Evolutionary conservation across 1,140 invertebrate genomes (phyloP).

Genomic region (Drosophila virilis): DNA sequence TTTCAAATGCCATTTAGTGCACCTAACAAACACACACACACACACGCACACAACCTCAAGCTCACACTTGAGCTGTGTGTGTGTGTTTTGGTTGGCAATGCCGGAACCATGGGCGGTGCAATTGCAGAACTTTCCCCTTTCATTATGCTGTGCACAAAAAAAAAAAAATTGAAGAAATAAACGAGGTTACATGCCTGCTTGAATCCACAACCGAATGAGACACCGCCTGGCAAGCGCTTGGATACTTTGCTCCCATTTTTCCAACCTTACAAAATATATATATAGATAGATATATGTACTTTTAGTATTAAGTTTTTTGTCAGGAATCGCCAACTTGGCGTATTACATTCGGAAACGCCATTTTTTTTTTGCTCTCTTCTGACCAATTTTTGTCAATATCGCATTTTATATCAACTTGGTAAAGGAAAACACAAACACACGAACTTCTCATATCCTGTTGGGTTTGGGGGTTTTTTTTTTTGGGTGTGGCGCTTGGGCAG

Average conservation of each 20-base stretch:
- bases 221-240: constrained; percentile 32
- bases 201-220: constrained; percentile 56
- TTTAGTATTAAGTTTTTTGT: not conserved
- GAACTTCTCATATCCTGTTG: constrained; percentile 30
- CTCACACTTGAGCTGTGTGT: constrained; percentile 19
- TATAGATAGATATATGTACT: not conserved
- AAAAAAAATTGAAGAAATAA: constrained; percentile 28
- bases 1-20: constrained; percentile 61
- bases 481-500: constrained; percentile 6
- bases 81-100: constrained; percentile 33
- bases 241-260: constrained; percentile 39
- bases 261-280: constrained; percentile 13
- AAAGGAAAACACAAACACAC: constrained; percentile 26
- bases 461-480: constrained; percentile 29
- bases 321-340: constrained; percentile 42
- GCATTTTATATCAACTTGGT: constrained; percentile 49
- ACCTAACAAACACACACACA: constrained; percentile 32
- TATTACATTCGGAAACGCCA: constrained; percentile 51
- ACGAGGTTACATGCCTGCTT: constrained; percentile 61
- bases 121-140: constrained; percentile 60
- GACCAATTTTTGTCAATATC: constrained; percentile 47
- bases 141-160: constrained; percentile 44
- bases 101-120: constrained; percentile 49
- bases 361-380: constrained; percentile 20
- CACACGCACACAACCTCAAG: constrained; percentile 3